Evolutionary conservation across 2,797 vertebrate species (phyloP).

Genomic region (Furcifer pardalis): DNA sequence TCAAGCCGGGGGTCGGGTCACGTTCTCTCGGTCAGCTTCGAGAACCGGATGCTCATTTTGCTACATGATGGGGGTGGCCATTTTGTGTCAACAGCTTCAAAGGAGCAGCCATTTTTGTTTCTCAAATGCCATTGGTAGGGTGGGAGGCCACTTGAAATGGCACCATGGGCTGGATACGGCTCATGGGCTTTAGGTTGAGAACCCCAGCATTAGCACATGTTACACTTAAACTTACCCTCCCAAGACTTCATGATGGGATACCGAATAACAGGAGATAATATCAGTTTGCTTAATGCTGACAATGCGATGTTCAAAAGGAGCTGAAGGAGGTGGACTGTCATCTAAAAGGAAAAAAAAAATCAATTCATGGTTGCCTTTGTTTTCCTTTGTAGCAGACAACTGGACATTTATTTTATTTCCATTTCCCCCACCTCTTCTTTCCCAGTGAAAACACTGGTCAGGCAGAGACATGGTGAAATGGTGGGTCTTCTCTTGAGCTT

Average conservation of each 20-base stretch:
- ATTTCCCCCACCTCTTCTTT: rapidly evolving
- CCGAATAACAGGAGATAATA: slow-evolving; percentile 73
- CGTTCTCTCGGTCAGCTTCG: too few species aligned
- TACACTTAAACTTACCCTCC: slow-evolving; percentile 81
- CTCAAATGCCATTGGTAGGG: too few species aligned
- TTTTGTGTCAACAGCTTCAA: too few species aligned
- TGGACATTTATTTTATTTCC: rapidly evolving
- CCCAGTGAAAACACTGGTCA: not conserved
- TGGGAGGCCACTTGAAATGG: too few species aligned
- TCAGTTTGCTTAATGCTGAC: slow-evolving; percentile 82
- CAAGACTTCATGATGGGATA: slow-evolving; percentile 79
- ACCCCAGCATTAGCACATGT: rapidly evolving
- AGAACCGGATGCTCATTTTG: too few species aligned
- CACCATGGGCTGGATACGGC: too few species aligned
- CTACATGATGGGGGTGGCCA: too few species aligned
- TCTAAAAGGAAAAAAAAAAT: slow-evolving; percentile 70
- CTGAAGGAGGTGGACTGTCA: slow-evolving; percentile 83
- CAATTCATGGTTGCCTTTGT: not conserved
- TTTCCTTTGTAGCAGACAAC: not conserved
- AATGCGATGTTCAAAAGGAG: slow-evolving; percentile 86
- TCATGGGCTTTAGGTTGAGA: too few species aligned
- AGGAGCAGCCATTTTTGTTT: too few species aligned
- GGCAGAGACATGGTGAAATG: too few species aligned
- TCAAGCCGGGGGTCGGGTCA: too few species aligned
- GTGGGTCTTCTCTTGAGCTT: not conserved